Conservation (phyloP, 1,140 invertebrate genomes). For the Cotesia glomerata region DNA sequence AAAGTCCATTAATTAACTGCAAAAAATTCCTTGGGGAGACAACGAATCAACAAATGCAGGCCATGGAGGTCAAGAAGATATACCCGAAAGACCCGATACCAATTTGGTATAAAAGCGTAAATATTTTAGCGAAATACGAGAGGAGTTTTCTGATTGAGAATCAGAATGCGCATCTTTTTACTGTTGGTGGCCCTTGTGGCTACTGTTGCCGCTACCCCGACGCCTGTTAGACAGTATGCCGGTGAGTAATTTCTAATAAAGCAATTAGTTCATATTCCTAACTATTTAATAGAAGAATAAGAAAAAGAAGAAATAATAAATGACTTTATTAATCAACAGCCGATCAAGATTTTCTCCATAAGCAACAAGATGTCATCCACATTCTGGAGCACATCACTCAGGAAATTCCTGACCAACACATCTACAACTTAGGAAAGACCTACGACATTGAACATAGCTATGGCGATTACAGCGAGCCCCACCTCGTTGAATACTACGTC, state of each 20-base stretch:
- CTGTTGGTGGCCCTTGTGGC: constrained; percentile 56
- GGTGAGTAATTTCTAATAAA: constrained; percentile 46
- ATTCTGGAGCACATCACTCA: constrained; percentile 70
- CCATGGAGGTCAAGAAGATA: constrained; percentile 46
- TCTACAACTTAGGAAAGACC: constrained; percentile 47
- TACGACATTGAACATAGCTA: constrained; percentile 50
- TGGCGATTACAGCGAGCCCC: not conserved
- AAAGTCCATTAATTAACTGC: too few relatives aligned
- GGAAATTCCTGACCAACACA: constrained; percentile 49
- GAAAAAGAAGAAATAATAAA: not conserved
- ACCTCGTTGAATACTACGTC: constrained; percentile 39
- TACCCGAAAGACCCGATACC: constrained; percentile 45
- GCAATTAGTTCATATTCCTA: not conserved
- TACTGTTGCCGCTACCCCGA: constrained; percentile 50
- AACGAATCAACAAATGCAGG: too few relatives aligned
- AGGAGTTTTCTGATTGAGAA: constrained; percentile 23
- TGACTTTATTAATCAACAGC: constrained; percentile 45
- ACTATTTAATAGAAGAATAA: not conserved
- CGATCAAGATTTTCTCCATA: constrained; percentile 65
- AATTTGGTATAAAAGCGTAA: constrained; percentile 57
- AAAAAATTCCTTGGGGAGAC: too few relatives aligned
- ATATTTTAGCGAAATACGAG: constrained; percentile 1
- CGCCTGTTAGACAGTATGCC: constrained; percentile 49
- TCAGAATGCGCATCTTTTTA: constrained; percentile 56
- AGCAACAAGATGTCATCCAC: constrained; percentile 69